Conservation (phyloP, 37 sponge, comb jelly and placozoan genomes). For the Geodia barretti region DNA sequence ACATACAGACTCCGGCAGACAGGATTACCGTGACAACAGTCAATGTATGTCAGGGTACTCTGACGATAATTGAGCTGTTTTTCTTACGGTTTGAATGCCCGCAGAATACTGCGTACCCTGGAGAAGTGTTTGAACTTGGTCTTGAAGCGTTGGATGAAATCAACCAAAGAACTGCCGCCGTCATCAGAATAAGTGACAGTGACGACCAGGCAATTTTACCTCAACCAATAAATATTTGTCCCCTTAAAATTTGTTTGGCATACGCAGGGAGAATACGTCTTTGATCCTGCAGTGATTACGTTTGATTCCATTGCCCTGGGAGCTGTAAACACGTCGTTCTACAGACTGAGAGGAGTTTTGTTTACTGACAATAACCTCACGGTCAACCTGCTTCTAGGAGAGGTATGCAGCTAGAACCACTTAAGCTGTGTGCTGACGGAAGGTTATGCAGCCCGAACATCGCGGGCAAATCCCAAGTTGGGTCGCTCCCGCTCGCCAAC, state of each 20-base stretch:
- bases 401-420: too few relatives aligned
- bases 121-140: slow-evolving; percentile 8
- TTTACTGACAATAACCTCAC: neutral
- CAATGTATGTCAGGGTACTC: neutral
- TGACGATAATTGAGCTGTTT: neutral
- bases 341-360: neutral
- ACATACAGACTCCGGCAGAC: slow-evolving; percentile 25
- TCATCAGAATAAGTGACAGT: slow-evolving; percentile 2
- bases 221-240: too few relatives aligned
- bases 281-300: neutral
- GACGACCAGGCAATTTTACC: too few relatives aligned
- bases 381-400: neutral
- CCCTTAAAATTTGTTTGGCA: neutral
- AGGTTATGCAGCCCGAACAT: too few relatives aligned
- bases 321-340: neutral
- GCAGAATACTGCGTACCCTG: slow-evolving; percentile 33
- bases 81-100: neutral
- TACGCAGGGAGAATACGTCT: neutral
- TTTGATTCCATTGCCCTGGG: slow-evolving; percentile 1
- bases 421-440: too few relatives aligned
- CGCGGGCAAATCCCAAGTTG: too few relatives aligned
- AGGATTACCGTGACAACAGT: neutral
- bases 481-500: too few relatives aligned
- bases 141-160: slow-evolving; percentile 18
- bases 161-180: neutral